phyloP scores from a whole-genome alignment of 2,797 vertebrate genomes.

The Sarcoramphus papa region DNA sequence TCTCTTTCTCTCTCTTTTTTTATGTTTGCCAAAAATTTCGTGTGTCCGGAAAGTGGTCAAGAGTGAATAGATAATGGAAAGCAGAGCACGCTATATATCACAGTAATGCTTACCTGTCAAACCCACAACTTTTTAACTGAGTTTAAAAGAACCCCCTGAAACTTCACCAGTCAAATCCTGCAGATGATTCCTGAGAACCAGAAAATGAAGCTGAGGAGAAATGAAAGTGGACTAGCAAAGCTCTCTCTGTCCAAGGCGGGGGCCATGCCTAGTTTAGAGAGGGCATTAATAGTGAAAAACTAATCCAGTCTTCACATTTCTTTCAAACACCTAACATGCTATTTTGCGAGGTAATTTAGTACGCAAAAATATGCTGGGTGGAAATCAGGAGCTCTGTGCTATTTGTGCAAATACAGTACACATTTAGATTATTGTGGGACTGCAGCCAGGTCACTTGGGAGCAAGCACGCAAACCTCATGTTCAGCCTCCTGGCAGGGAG shows the following conservation, averaged over 20 bases:
- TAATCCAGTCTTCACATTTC: neutral
- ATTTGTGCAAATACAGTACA: neutral
- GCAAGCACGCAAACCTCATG: neutral
- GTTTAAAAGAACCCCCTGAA: neutral
- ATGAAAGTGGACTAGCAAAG: neutral
- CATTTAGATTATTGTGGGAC: slow-evolving; percentile 1
- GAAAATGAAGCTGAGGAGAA: neutral
- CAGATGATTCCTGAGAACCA: neutral
- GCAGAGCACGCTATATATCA: neutral
- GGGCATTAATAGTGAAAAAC: neutral
- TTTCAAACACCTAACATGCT: neutral
- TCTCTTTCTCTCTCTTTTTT: neutral
- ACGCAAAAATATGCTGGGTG: neutral
- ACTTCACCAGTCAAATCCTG: neutral
- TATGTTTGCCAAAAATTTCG: neutral
- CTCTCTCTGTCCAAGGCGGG: neutral
- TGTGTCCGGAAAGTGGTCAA: neutral
- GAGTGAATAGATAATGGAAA: neutral
- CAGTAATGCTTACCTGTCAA: neutral
- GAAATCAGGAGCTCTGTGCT: neutral
- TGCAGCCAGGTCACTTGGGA: slow-evolving; percentile 37
- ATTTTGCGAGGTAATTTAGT: neutral
- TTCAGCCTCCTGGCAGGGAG: slow-evolving; percentile 29
- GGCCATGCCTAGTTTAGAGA: neutral
- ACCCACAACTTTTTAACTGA: neutral